Percentiles rank a stretch among this genome's conserved stretches.
phyloP scores from a whole-genome alignment of 2,797 vertebrate genomes.

The Tadarida brasiliensis region DNA sequence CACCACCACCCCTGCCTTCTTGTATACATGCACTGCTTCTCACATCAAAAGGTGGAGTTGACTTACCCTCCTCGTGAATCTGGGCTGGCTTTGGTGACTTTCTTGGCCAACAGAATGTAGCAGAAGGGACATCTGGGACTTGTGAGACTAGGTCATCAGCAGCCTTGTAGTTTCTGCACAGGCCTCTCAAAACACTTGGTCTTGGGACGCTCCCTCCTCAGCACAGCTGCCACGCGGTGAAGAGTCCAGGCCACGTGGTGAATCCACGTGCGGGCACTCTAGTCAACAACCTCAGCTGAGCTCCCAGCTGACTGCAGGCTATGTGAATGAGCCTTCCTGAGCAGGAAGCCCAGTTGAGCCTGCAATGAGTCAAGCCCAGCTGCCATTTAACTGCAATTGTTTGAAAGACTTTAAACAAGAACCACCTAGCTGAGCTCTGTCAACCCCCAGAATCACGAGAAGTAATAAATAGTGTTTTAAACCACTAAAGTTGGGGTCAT shows the following conservation, averaged over 20 bases:
- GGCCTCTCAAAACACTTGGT: neutral
- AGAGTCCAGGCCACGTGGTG: neutral
- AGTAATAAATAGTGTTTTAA: neutral
- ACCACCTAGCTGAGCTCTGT: neutral
- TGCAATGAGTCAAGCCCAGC: neutral
- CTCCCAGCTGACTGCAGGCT: neutral
- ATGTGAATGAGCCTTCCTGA: neutral
- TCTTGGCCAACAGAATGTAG: neutral
- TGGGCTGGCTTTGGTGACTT: neutral
- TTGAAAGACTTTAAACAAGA: neutral
- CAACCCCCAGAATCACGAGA: neutral
- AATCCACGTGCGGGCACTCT: rapidly evolving
- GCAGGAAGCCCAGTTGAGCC: neutral
- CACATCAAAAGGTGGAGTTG: neutral
- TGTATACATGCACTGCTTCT: neutral
- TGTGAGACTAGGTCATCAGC: neutral
- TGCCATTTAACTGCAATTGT: neutral
- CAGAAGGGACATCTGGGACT: neutral
- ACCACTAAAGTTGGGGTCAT: neutral
- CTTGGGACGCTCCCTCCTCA: neutral
- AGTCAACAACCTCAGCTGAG: no score
- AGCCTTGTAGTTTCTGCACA: neutral
- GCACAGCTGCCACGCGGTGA: neutral
- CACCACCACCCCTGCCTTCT: neutral
- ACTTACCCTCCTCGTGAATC: neutral